These are phyloP conservation scores for Thermophis baileyi DNA, from an alignment of 2,113 vertebrate species.

Conservation along the genomic window DNA sequence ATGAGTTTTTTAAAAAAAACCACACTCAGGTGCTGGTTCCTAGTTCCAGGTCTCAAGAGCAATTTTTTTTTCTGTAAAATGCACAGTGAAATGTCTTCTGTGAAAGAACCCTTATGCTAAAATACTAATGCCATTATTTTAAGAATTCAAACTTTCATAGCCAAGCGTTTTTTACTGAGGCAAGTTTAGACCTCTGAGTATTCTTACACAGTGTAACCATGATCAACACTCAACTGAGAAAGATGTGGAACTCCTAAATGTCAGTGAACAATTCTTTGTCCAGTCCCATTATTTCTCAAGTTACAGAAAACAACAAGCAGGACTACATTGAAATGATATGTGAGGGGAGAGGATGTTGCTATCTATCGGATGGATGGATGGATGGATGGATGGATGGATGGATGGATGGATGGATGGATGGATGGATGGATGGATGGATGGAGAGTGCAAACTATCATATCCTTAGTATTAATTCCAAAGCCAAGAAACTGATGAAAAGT, in stretches of 20 bases:
- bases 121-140: not conserved
- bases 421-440: not conserved
- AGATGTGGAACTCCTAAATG: constrained; percentile 3
- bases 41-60: not conserved
- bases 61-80: not conserved
- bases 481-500: not conserved
- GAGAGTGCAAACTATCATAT: not conserved
- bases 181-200: not conserved
- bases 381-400: not conserved
- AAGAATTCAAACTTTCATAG: not conserved
- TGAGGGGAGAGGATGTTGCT: not conserved
- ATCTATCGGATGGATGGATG: not conserved
- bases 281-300: constrained; percentile 3
- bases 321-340: not conserved
- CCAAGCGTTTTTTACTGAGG: not conserved
- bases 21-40: not conserved
- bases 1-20: not conserved
- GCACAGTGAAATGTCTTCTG: not conserved
- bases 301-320: not conserved
- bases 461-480: not conserved
- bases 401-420: not conserved
- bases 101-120: not conserved
- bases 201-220: not conserved
- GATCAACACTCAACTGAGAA: not conserved
- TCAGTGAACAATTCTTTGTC: constrained; percentile 15